Base-by-base conservation (phyloP, 2,113 vertebrate genomes). In the Microcebus tavaratra region DNA sequence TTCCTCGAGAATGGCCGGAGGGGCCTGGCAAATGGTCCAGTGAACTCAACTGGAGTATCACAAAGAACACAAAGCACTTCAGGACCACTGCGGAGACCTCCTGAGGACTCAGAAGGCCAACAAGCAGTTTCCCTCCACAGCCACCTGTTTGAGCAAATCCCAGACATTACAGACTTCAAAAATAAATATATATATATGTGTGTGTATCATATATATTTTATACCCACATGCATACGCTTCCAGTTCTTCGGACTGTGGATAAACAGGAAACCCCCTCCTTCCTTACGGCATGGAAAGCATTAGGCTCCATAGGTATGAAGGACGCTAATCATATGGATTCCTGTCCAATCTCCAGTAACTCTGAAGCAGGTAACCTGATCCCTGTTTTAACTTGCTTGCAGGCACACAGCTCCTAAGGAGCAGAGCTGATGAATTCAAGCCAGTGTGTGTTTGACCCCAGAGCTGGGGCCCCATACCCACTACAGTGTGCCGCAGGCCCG, bases 121-220 rank as follows among this genome's bases (percentile, higher is more conserved):
- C 21, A 31, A 31, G 34, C 55, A 63, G 81, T 59, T 13, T 2
- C 29, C 59, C 72, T 81, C 36, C 61, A 34, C 27, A 89, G 70
- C 48, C 91, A 93, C 55, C 63, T 82, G 34, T 89, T 31, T 75
- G 45, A 48, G 34, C 82, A 93, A 75, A 89, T 78, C 67, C 25
- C 67, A 86, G 82, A 0, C 11, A 70, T 21, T 39, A 53, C 48
- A 45, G 48, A 72, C 55, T 73, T 78, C 0, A 48, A 94, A 39
- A 50, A 18, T 31, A 70, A 18, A 59, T 14, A 55, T 4, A 12
- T 13, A n/a, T 27, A 59, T 18, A 55, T 25, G 27, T 42, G 0
- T 25, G 39, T 42, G 1, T 31, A 7, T 57, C 55, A 21, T 57
- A 55, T 57, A 13, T 39, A 50, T 21, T 31, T 53, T 25, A 85